phyloP scores from a whole-genome alignment of 2,113 vertebrate genomes.

The Pteropus alecto region DNA sequence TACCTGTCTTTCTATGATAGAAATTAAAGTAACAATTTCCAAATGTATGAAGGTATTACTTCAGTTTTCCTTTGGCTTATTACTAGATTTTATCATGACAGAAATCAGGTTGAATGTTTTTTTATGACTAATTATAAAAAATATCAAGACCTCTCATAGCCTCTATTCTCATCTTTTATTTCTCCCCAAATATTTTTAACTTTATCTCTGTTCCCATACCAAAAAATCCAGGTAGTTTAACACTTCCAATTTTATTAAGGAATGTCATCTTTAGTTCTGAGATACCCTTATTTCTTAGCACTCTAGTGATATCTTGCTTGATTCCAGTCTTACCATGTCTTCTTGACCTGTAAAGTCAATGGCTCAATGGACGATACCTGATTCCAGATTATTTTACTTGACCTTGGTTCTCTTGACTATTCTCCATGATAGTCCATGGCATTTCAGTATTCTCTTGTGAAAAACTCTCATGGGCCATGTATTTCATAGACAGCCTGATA shows the following conservation, averaged over 20 bases:
- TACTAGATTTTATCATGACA: constrained; percentile 33
- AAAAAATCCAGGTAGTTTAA: neutral
- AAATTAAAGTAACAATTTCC: neutral
- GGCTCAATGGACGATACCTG: neutral
- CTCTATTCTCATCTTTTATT: neutral
- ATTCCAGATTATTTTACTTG: neutral
- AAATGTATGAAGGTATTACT: neutral
- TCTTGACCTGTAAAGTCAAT: neutral
- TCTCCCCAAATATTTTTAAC: neutral
- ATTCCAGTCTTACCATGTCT: neutral
- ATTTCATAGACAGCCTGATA: neutral
- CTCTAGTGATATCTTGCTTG: neutral
- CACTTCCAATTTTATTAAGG: neutral
- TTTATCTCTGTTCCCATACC: neutral
- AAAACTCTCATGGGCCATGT: neutral
- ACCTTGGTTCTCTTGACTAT: neutral
- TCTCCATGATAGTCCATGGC: neutral
- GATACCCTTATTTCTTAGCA: neutral
- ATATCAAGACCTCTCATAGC: neutral
- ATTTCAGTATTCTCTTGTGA: neutral
- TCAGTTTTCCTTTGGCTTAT: constrained; percentile 53
- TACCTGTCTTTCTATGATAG: neutral
- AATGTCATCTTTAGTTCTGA: neutral
- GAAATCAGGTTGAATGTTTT: constrained; percentile 61
- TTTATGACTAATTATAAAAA: constrained; percentile 44